Evolutionary conservation across 2,797 vertebrate genomes (phyloP).

Genomic region (Pipistrellus pygmaeus): DNA sequence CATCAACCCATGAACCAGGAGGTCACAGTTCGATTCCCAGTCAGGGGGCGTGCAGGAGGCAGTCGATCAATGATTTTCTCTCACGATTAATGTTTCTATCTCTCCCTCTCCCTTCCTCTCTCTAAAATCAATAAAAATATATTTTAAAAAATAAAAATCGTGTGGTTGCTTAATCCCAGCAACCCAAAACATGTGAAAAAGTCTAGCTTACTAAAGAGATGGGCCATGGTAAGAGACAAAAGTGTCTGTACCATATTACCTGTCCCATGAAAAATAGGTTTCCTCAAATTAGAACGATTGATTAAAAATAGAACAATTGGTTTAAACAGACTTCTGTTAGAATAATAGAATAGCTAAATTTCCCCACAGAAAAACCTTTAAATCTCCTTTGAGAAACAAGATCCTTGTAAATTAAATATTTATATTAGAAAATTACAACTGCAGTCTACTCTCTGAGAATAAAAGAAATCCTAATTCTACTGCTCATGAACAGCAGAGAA

Average conservation of each 20-base stretch:
- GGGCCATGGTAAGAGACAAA: background rate
- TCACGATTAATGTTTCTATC: too few relatives aligned
- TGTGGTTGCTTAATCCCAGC: background rate
- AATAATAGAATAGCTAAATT: background rate
- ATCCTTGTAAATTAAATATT: conserved; percentile 12
- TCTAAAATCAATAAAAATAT: too few relatives aligned
- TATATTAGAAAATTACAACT: conserved; percentile 42
- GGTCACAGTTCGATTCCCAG: too few relatives aligned
- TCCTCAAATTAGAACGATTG: conserved; percentile 1
- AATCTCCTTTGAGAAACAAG: conserved; percentile 20
- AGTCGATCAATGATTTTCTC: too few relatives aligned
- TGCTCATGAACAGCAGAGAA: background rate
- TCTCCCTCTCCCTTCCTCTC: too few relatives aligned
- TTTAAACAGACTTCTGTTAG: background rate
- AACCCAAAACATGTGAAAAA: background rate
- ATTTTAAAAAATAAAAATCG: background rate
- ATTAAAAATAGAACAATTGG: background rate
- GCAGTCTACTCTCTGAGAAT: background rate
- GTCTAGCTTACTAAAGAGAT: background rate
- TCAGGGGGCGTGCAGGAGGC: too few relatives aligned
- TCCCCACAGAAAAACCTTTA: background rate
- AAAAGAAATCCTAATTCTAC: conserved; percentile 40
- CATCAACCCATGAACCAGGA: too few relatives aligned
- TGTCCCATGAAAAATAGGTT: background rate
- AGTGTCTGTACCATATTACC: background rate